These are phyloP conservation scores for Decapterus maruadsi DNA, from an alignment of 2,797 vertebrate genomes.

Conservation along the genomic window DNA sequence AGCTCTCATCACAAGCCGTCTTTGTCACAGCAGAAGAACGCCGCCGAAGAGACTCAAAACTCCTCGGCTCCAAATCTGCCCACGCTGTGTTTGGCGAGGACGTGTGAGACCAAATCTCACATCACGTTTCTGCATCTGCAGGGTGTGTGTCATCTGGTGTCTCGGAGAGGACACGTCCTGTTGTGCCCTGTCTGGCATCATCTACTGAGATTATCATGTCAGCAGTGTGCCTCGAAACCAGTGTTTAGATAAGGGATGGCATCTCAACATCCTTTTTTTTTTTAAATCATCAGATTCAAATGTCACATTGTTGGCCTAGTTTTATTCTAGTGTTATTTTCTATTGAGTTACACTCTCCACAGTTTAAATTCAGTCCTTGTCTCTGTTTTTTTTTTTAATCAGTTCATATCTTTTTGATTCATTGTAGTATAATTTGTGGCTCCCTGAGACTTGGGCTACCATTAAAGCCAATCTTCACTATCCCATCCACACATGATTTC, in stretches of 20 bases:
- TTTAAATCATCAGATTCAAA: neutral
- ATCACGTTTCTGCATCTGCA: constrained; percentile 28
- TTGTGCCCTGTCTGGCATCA: constrained; percentile 28
- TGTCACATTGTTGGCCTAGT: neutral
- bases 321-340: neutral
- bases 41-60: constrained; percentile 30
- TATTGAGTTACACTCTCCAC: neutral
- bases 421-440: neutral
- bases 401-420: neutral
- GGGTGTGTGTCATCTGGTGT: constrained; percentile 2
- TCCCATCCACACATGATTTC: neutral
- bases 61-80: constrained; percentile 37
- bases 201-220: constrained; percentile 11
- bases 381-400: neutral
- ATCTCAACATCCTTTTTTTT: neutral
- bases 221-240: constrained; percentile 17
- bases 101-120: neutral
- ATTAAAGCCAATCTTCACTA: neutral
- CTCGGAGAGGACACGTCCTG: constrained; percentile 7
- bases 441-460: neutral
- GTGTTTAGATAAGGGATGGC: neutral
- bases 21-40: constrained; percentile 50
- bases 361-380: neutral
- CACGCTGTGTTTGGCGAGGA: constrained; percentile 27
- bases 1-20: neutral